Base-by-base conservation (phyloP, 2,888 invertebrate species). In the Lasioglossum malachurum region DNA sequence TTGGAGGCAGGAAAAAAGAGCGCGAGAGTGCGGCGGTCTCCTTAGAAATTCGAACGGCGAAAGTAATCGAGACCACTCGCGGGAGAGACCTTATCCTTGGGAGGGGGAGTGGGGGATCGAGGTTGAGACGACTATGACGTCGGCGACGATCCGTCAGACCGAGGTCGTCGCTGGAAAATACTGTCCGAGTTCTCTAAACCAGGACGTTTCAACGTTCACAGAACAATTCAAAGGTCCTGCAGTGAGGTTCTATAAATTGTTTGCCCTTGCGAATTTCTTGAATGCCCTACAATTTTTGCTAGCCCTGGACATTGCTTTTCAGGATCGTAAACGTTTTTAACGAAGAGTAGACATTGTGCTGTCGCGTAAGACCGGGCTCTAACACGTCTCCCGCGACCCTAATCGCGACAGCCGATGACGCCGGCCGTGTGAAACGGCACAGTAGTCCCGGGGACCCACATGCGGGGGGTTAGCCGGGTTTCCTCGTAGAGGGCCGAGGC, bases 31-130 rank as follows among this genome's bases (percentile, higher is more conserved):
- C 35, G 57, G n/a, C 35, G 23, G 64, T 67, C 14, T 44, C 44
- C 64, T 64, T 84, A 83, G 84, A 85, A 85, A 85, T 83, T 85
- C 79, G 83, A 88, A 77, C 75, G 80, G 86, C 83, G 83, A 86
- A 82, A 82, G 75, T 82, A 83, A 85, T 79, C 72, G 75, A 69
- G 72, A 83, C 49, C 79, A 75, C 38, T 75, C 83, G 31, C 46
- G 74, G 49, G 74, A 73, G 19, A 35, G 79, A 82, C 79, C 85
- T 84, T 88, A 89, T 89, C 90, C 90, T 90, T 87, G 90, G 74
- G 72, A 23, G 71, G 41, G 46, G 78, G 78, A 85, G 64, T 31
- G 64, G 64, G 64, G 64, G 64, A 90, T 88, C 90, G 86, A 90
- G 88, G 89, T 78, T 86, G 86, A 49, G 75, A 79, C 71, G 84